Evolutionary conservation across 2,113 vertebrate species (phyloP).

Genomic region (Megalops atlanticus): DNA sequence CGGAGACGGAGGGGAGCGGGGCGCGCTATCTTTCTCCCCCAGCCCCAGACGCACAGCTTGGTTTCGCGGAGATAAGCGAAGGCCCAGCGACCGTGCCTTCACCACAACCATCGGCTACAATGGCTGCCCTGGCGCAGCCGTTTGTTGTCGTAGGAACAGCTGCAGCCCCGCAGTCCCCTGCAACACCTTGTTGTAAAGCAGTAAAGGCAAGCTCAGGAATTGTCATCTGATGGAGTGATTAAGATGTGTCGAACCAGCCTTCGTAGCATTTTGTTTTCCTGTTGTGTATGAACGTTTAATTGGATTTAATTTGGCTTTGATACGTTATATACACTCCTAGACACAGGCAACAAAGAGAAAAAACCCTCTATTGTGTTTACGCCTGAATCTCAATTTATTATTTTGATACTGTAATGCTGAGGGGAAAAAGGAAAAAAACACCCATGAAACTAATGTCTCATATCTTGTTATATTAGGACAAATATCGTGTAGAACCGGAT

Average conservation of each 20-base stretch:
- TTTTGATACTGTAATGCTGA: not conserved
- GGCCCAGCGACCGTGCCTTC: not conserved
- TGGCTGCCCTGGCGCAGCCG: not conserved
- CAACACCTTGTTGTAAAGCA: not conserved
- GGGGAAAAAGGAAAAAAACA: too few species aligned
- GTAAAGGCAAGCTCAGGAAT: not conserved
- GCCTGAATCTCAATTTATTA: not conserved
- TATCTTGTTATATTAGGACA: not conserved
- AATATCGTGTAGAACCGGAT: not conserved
- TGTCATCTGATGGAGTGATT: not conserved
- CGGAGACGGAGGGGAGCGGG: not conserved
- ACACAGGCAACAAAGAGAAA: not conserved
- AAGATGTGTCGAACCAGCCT: not conserved
- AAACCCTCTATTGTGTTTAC: not conserved
- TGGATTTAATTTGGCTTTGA: not conserved
- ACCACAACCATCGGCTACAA: not conserved
- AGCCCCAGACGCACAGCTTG: not conserved
- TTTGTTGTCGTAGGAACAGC: slow-evolving; percentile 1
- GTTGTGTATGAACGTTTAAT: not conserved
- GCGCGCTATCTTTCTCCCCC: not conserved
- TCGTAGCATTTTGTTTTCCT: not conserved
- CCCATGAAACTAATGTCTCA: not conserved
- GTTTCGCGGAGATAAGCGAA: not conserved
- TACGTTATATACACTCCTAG: not conserved
- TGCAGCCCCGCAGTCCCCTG: not conserved